Base-by-base conservation (phyloP, 2,797 vertebrate genomes). In the Eleutherodactylus coqui region DNA sequence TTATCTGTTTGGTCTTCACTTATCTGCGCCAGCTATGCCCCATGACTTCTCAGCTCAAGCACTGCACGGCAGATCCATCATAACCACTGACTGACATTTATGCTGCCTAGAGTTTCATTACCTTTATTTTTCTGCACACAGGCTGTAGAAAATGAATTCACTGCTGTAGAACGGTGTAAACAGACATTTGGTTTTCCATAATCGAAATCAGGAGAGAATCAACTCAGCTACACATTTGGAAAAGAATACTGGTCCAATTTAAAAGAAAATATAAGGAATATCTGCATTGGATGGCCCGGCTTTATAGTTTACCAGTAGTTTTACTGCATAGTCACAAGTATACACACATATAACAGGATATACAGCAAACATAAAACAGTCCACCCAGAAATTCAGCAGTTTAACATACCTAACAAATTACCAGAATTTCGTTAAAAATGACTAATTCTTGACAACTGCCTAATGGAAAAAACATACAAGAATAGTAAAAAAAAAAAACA, bases 361-460 rank as follows among this genome's bases (percentile, higher is more conserved):
- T 21, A 36, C 2, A 19, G 34, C 34, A 36, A 69, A 38, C 64
- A 36, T 36, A 36, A 38, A 32, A 64, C 60, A 64, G 4, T 67
- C 64, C 14, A 4, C 14, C 16, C 32, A 19, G 34, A 19, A 69
- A 36, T 21, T 36, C 32, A 21, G 32, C 64, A 69, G 5, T 2
- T 34, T 69, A 36, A 24, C 34, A 69, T 69, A 69, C 14, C 17
- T 69, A 21, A 38, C 64, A 69, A 21, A 36, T 69, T 34, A 34
- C 14, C 62, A 27, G 58, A 60, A 19, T 27, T 13, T 16, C 14
- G 9, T 14, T 64, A 36, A 73, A 69, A 43, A 45, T 73, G 70
- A 45, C 70, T 73, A 27, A 72, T 45, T 73, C 41, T n/a, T 73
- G 41, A 73, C 70, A 27, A 27, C 70, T 16, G 69, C 69, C 69